Evolutionary conservation across 2,113 vertebrate species (phyloP), one percentile per base, ranked within the genome.

Genomic region (Sorex fumeus): DNA sequence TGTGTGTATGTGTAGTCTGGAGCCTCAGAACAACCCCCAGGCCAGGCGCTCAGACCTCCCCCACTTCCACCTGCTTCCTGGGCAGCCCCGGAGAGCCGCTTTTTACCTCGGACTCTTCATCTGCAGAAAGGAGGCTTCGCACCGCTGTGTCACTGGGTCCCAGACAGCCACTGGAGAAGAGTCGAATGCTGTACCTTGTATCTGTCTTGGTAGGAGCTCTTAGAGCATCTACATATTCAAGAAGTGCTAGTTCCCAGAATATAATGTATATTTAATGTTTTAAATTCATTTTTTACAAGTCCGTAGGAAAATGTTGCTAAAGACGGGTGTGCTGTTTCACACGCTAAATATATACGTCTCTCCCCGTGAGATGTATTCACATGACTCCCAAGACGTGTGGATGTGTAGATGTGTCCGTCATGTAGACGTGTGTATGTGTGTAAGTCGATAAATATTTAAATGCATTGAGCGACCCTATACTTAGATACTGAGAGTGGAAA

Each of bases 351-450:
- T 87, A 50, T 87, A 60, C 23, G 76, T 83, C 50, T 95, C 19
- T 84, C 43, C 53, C 90, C 89, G 62, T 74, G 86, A 84, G 84
- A 62, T 87, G 84, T 92, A 87, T 92, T 84, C 93, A 36, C 32
- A 80, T 95, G 84, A 92, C 69, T 91, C 62, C 76, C 77, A 86
- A 87, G 72, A 88, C 85, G 25, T 19, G 32, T n/a, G 27, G 53
- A 21, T 32, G 72, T 79, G 25, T 75, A 3, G 92, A 71, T 76
- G 32, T 60, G 47, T 62, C 80, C 84, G n/a, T 86, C 75, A 19
- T 87, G 25, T 40, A 70, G 32, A 23, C 36, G 18, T 16, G 3
- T 71, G 1, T 57, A 10, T 72, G n/a, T 60, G 7, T 71, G 5
- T 50, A 64, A 72, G 47, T 75, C n/a, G 69, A 67, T 75, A 75